Conservation (phyloP, 1,140 invertebrate genomes). For the Pseudomyrmex dendroicus region DNA sequence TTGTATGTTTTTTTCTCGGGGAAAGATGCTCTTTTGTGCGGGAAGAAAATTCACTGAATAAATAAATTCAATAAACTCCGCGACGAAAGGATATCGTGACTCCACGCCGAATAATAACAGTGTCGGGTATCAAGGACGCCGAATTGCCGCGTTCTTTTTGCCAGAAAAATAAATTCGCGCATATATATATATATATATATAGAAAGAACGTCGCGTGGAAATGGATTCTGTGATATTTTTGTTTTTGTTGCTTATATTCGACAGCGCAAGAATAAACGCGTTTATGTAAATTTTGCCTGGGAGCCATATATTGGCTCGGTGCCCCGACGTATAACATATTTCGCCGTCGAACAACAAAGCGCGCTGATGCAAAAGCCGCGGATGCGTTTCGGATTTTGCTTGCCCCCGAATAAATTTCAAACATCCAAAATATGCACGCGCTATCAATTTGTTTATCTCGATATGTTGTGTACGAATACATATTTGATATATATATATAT, state of each 20-base stretch:
- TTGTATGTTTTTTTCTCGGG: too few species aligned
- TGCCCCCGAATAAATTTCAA: neutral
- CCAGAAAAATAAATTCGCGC: conserved; percentile 27
- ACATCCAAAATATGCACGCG: too few species aligned
- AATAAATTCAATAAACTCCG: too few species aligned
- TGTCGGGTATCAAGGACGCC: conserved; percentile 1
- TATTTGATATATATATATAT: too few species aligned
- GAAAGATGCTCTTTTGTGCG: too few species aligned
- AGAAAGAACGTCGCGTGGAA: neutral
- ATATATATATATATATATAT: too few species aligned
- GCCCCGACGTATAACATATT: neutral
- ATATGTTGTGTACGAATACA: too few species aligned
- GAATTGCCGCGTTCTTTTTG: neutral
- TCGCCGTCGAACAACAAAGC: conserved; percentile 16
- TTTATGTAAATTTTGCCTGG: conserved; percentile 48
- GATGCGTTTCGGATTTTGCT: conserved; percentile 23
- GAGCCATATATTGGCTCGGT: conserved; percentile 20
- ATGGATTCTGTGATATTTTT: conserved; percentile 28
- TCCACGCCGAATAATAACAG: neutral
- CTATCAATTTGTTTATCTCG: too few species aligned
- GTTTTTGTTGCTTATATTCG: neutral
- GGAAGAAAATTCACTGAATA: too few species aligned
- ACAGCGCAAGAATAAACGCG: neutral
- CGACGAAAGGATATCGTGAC: too few species aligned
- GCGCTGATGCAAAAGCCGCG: neutral